Conservation (phyloP, 2,113 vertebrate genomes). For the Chlorodrepanis virens region DNA sequence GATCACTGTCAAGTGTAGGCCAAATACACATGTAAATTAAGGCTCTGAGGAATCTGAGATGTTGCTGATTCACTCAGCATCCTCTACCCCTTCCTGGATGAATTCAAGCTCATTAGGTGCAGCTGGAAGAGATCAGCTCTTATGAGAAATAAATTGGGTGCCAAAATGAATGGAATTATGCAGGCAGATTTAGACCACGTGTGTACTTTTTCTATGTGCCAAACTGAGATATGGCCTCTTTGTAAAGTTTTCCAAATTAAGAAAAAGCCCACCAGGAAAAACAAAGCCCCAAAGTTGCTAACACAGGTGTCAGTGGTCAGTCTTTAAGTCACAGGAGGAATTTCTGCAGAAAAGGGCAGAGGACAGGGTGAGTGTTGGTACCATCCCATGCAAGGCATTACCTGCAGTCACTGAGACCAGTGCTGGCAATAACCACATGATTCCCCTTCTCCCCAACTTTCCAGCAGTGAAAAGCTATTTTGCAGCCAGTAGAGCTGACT, state of each 20-base stretch:
- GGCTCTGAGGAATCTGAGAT: neutral
- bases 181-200: neutral
- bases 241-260: neutral
- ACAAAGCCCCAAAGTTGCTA: neutral
- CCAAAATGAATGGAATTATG: neutral
- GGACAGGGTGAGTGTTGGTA: neutral
- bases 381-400: neutral
- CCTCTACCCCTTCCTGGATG: neutral
- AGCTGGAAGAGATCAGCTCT: neutral
- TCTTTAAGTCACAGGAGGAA: neutral
- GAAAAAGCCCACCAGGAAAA: neutral
- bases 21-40: conserved; percentile 13
- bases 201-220: neutral
- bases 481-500: neutral
- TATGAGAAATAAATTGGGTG: neutral
- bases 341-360: neutral
- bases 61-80: neutral
- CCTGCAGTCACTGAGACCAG: neutral
- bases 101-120: conserved; percentile 7
- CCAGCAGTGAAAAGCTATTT: neutral
- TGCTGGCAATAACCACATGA: neutral
- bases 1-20: neutral
- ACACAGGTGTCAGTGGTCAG: neutral
- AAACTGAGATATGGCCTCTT: neutral
- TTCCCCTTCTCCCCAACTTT: neutral